Evolutionary conservation across 1,140 invertebrate species (phyloP), one percentile per base, ranked within the genome.

Genomic region (Polypedilum pembai): DNA sequence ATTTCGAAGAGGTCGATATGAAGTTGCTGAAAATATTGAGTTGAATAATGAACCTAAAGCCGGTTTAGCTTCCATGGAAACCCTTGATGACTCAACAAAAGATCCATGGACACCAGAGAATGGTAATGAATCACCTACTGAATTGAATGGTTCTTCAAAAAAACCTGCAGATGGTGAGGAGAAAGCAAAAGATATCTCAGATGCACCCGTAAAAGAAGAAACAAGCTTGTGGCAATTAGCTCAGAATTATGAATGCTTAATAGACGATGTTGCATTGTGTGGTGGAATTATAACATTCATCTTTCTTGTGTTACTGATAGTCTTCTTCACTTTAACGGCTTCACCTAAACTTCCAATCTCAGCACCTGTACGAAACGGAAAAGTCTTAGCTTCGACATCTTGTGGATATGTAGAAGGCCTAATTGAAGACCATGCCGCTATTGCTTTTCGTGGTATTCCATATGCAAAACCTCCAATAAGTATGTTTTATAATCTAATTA

Each of bases 371-470:
- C 86, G 85, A 66, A 85, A 90, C 77, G 91, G 89, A n/a, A 88
- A 87, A 75, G 92, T 85, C 76, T 86, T 92, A 0, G 88, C 92
- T 0, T 85, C 89, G 21, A 93, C 92, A 12, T 85, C 88, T 1
- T 95, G 93, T 80, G 93, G 93, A 73, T 83, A 83, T 10, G 89
- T 94, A 18, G 87, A 93, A 83, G 93, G 93, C 17, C 79, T 90
- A 8, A 82, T 90, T 24, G 89, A 93, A 78, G 89, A 93, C 5
- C 24, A 33, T 75, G 89, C 88, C 12, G 90, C 88, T 1, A 91
- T 89, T 77, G 90, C 90, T 1, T 95, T 95, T 81, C 88, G 88
- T 18, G 92, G 93, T 17, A 91, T 96, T 73, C 94, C 93, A 0
- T 96, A 93, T 80, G 93, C 94, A 3, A 78, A 88, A n/a, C 89